Conservation (phyloP, 2,888 invertebrate species). For the Dexiosoma caninum region DNA sequence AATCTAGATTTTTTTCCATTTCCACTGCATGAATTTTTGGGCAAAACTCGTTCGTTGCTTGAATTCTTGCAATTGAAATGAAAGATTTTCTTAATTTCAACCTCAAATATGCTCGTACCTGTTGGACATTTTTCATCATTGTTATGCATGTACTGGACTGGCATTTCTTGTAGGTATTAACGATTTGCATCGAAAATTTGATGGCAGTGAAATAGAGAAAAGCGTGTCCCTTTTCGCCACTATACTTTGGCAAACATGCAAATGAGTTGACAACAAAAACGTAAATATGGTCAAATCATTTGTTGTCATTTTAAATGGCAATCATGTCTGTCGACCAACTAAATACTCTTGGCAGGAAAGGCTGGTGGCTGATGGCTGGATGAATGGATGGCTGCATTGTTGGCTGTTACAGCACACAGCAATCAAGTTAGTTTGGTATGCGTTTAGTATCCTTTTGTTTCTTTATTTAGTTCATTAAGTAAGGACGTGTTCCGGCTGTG, state of each 20-base stretch:
- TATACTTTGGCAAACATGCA: constrained; percentile 65
- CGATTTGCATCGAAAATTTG: neutral
- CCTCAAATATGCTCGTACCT: neutral
- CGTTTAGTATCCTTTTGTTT: constrained; percentile 71
- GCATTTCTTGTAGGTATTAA: constrained; percentile 1
- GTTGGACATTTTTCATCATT: neutral
- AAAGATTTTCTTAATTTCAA: neutral
- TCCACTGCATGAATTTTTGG: too few species aligned
- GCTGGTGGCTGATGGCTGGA: too few species aligned
- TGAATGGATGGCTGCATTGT: neutral
- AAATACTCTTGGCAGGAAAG: neutral
- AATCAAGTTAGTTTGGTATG: constrained; percentile 66
- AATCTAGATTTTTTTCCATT: too few species aligned
- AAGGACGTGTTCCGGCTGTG: neutral
- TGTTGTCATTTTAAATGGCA: constrained; percentile 69
- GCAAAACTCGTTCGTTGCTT: too few species aligned
- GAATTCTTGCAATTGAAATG: neutral
- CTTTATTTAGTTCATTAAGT: constrained; percentile 40
- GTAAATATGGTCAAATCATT: constrained; percentile 74
- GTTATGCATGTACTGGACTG: neutral
- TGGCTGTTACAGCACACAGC: constrained; percentile 63
- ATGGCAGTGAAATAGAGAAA: neutral
- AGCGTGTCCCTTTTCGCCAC: neutral
- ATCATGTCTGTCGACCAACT: constrained; percentile 43
- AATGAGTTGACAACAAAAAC: constrained; percentile 67